These are phyloP conservation scores for Aurelia coerulea DNA, from an alignment of 30 jellyfish, hydroid and myxozoan species.

Conservation along the genomic window DNA sequence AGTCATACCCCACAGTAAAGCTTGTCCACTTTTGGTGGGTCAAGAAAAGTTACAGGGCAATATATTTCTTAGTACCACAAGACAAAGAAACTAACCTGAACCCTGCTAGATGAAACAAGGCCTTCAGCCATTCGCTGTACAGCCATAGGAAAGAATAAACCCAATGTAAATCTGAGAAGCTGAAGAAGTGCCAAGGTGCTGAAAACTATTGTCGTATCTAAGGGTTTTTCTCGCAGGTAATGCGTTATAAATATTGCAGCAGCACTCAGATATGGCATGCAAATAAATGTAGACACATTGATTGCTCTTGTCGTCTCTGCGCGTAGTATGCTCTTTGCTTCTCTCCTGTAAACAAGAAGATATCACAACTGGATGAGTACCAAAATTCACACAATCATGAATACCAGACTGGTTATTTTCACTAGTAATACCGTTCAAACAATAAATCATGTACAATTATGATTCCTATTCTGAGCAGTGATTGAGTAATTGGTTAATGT, in stretches of 20 bases:
- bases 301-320: slow-evolving; percentile 38
- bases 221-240: slow-evolving; percentile 41
- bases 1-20: too few species aligned
- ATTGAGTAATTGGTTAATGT: too few species aligned
- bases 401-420: too few species aligned
- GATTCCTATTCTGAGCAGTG: too few species aligned
- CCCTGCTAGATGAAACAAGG: slow-evolving; percentile 41
- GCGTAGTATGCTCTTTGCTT: slow-evolving; percentile 12
- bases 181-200: slow-evolving; percentile 59
- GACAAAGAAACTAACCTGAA: slow-evolving; percentile 42
- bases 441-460: too few species aligned
- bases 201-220: slow-evolving; percentile 55
- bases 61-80: too few species aligned
- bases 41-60: too few species aligned
- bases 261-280: slow-evolving; percentile 63
- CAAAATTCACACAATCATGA: too few species aligned
- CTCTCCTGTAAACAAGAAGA: slow-evolving; percentile 36
- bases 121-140: slow-evolving; percentile 64
- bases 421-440: too few species aligned
- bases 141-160: slow-evolving; percentile 47
- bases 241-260: slow-evolving; percentile 62
- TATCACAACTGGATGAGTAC: too few species aligned
- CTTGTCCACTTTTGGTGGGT: too few species aligned
- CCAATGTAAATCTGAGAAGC: slow-evolving; percentile 21
- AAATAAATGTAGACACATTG: slow-evolving; percentile 4